Base-by-base conservation (phyloP, 2,797 vertebrate genomes). In the Lagocephalus sceleratus region DNA sequence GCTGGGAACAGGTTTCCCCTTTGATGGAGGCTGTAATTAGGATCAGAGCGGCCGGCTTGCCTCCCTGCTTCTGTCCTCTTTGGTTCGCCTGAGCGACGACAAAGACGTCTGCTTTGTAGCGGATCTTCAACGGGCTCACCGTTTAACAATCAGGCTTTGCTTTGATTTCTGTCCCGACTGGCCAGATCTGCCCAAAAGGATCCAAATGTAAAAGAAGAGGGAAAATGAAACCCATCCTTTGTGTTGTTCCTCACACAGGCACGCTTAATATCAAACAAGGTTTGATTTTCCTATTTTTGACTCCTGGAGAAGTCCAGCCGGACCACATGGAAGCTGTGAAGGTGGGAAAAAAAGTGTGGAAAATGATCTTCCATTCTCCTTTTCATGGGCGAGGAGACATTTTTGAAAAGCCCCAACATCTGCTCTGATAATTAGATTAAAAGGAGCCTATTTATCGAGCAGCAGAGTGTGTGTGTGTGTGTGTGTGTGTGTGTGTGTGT, bases 371-470 rank as follows among this genome's bases (percentile, higher is more conserved):
- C 12, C 19, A 64, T 58, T 50, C 43, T 16, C 51, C 51, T 54
- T 61, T 78, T 66, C 58, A 70, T 25, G 59, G 55, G 44, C 57
- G 56, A 70, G 65, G 56, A 52, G 65, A 69, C 69, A 54, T 65
- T 66, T 67, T 46, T 66, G 46, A 71, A 77, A 60, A 21, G 46
- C 40, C 22, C 46, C 25, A 75, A 81, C 80, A 81, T 87, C 76
- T 85, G 82, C 78, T 67, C 41, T 60, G 63, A 59, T 84, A 79
- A 87, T 87, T 79, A 68, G 57, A 76, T 73, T 66, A 84, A 76
- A 75, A 38, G 51, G 60, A 38, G 68, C 74, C 65, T 60, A 68
- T 73, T 60, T 64, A 64, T 69, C 58, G 16, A 57, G 54, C 41
- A 51, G 66, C 29, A 15, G 41, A 17, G 40, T 26, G 40, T n/a